Evolutionary conservation across 2,888 invertebrate species (phyloP).

Genomic region (Leptopterna dolabrata): DNA sequence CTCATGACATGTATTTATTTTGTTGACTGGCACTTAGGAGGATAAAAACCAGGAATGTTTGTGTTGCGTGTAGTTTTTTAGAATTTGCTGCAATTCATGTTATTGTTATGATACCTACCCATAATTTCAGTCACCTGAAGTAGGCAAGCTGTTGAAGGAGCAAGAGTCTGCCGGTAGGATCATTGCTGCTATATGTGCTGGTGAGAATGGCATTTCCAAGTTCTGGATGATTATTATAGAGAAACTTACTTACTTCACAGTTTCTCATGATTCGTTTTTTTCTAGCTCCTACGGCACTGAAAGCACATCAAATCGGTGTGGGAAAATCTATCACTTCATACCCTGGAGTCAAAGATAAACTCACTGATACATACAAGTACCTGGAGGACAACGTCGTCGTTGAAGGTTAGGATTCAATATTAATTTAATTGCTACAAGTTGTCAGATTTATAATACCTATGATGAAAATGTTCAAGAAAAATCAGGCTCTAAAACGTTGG

Average conservation of each 20-base stretch:
- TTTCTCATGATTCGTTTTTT: conserved; percentile 58
- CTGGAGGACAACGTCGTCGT: conserved; percentile 76
- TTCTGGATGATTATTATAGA: background rate
- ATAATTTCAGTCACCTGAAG: conserved; percentile 73
- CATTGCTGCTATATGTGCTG: conserved; percentile 96
- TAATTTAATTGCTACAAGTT: too few relatives aligned
- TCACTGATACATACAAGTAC: conserved; percentile 75
- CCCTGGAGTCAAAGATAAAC: conserved; percentile 82
- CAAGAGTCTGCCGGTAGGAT: conserved; percentile 81
- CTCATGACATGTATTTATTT: too few relatives aligned
- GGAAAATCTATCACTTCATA: conserved; percentile 91
- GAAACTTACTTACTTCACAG: background rate
- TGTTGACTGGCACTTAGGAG: too few relatives aligned
- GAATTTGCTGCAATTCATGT: too few relatives aligned
- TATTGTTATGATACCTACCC: too few relatives aligned
- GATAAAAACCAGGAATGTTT: too few relatives aligned
- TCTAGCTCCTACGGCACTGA: conserved; percentile 86
- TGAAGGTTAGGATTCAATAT: conserved; percentile 71
- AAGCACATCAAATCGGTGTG: conserved; percentile 81
- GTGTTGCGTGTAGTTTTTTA: background rate
- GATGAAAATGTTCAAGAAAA: too few relatives aligned
- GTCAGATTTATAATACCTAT: too few relatives aligned
- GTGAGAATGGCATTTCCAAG: conserved; percentile 69
- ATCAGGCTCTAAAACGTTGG: too few relatives aligned
- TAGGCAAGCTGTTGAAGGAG: conserved; percentile 81